Conservation (phyloP, 2,797 vertebrate genomes). For the Diceros bicornis region DNA sequence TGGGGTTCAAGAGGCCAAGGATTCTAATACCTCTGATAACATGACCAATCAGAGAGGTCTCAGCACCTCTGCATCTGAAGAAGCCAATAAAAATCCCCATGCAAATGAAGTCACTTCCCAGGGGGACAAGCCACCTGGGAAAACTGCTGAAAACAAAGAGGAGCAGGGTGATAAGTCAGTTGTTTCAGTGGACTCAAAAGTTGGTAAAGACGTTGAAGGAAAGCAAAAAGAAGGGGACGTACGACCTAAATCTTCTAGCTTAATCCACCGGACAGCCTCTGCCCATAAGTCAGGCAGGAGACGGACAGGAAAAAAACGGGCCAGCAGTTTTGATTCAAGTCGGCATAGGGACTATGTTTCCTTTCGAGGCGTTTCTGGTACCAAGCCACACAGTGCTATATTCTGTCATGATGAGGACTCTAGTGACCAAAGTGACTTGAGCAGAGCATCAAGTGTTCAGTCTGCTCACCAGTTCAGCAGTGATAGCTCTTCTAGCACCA, state of each 20-base stretch:
- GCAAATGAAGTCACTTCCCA: slow-evolving; percentile 95
- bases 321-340: slow-evolving; percentile 98
- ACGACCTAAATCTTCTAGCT: slow-evolving; percentile 92
- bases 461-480: slow-evolving; percentile 96
- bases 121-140: slow-evolving; percentile 84
- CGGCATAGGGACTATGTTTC: slow-evolving; percentile 96
- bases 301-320: slow-evolving; percentile 96
- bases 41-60: slow-evolving; percentile 88
- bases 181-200: slow-evolving; percentile 86
- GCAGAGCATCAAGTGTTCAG: slow-evolving; percentile 96
- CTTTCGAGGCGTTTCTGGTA: slow-evolving; percentile 92
- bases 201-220: slow-evolving; percentile 87
- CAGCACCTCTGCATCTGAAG: slow-evolving; percentile 93
- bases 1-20: slow-evolving; percentile 85
- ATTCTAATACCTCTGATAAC: slow-evolving; percentile 84
- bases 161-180: slow-evolving; percentile 87
- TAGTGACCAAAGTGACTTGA: slow-evolving; percentile 98
- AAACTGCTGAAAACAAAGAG: slow-evolving; percentile 87
- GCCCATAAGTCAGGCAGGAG: slow-evolving; percentile 93
- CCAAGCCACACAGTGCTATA: slow-evolving; percentile 95
- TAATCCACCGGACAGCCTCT: slow-evolving; percentile 94
- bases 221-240: slow-evolving; percentile 91
- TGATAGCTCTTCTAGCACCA: slow-evolving; percentile 96
- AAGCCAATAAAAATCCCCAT: slow-evolving; percentile 99
- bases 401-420: slow-evolving; percentile 96